phyloP scores from a whole-genome alignment of 2,113 vertebrate genomes.

The Grallaria varia region DNA sequence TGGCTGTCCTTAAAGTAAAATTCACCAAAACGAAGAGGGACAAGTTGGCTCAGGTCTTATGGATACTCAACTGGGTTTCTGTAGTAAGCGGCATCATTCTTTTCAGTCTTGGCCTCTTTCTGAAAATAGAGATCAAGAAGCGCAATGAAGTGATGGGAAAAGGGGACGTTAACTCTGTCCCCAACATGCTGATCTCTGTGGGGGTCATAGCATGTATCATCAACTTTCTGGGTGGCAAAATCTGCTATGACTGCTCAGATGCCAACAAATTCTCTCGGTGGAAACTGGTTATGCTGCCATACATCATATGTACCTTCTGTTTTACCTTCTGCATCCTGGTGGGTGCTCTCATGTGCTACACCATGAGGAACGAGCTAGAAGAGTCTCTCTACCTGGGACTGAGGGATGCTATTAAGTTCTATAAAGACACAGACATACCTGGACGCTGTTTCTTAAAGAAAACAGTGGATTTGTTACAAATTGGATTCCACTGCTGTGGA shows the following conservation, averaged over 20 bases:
- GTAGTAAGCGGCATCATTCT: slow-evolving; percentile 81
- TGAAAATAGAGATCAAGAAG: slow-evolving; percentile 87
- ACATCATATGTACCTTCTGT: slow-evolving; percentile 85
- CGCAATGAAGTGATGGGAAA: slow-evolving; percentile 82
- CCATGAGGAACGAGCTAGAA: slow-evolving; percentile 81
- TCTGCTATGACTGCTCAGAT: slow-evolving; percentile 87
- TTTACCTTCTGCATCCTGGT: slow-evolving; percentile 86
- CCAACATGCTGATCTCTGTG: slow-evolving; percentile 84
- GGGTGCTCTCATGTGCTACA: slow-evolving; percentile 86
- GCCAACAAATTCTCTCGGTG: slow-evolving; percentile 82
- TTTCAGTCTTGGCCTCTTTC: slow-evolving; percentile 83
- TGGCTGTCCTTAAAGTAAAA: slow-evolving; percentile 85
- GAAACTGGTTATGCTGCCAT: slow-evolving; percentile 87
- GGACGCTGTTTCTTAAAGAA: slow-evolving; percentile 87
- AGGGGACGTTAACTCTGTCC: slow-evolving; percentile 78
- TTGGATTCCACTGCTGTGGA: slow-evolving; percentile 85
- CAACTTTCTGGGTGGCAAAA: slow-evolving; percentile 88
- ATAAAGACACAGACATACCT: slow-evolving; percentile 87
- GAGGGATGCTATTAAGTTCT: slow-evolving; percentile 81
- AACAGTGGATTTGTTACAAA: slow-evolving; percentile 84
- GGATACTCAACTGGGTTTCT: slow-evolving; percentile 89
- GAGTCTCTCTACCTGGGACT: slow-evolving; percentile 81
- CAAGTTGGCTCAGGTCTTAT: slow-evolving; percentile 86
- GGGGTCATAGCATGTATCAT: slow-evolving; percentile 85
- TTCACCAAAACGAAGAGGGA: slow-evolving; percentile 85